Conservation (phyloP, 2,113 vertebrate genomes). For the Prolemur simus region DNA sequence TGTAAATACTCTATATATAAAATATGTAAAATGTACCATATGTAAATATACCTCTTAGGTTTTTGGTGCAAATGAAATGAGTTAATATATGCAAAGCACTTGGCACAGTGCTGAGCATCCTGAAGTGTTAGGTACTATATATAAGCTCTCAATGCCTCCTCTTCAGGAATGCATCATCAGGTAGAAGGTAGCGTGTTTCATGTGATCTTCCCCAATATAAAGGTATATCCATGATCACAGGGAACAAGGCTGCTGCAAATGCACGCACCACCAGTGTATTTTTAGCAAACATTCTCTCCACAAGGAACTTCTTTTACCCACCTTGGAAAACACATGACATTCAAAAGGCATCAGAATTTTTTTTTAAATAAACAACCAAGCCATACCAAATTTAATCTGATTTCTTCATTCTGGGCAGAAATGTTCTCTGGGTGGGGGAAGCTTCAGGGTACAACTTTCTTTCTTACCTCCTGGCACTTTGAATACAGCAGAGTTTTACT, state of each 20-base stretch:
- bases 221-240: neutral
- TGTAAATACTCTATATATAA: neutral
- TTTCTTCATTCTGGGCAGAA: slow-evolving; percentile 1
- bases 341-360: neutral
- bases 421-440: neutral
- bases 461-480: neutral
- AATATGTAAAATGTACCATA: neutral
- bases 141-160: neutral
- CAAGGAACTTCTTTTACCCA: neutral
- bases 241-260: neutral
- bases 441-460: neutral
- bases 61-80: neutral
- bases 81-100: neutral
- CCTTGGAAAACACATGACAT: neutral
- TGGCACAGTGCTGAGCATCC: neutral
- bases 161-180: neutral
- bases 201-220: neutral
- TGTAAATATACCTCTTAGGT: neutral
- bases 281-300: neutral
- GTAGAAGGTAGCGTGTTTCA: neutral
- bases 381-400: neutral
- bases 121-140: neutral
- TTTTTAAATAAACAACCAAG: neutral
- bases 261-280: accelerated
- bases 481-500: neutral